Conservation (phyloP, 2,113 vertebrate species). For the Hippoglossus stenolepis region DNA sequence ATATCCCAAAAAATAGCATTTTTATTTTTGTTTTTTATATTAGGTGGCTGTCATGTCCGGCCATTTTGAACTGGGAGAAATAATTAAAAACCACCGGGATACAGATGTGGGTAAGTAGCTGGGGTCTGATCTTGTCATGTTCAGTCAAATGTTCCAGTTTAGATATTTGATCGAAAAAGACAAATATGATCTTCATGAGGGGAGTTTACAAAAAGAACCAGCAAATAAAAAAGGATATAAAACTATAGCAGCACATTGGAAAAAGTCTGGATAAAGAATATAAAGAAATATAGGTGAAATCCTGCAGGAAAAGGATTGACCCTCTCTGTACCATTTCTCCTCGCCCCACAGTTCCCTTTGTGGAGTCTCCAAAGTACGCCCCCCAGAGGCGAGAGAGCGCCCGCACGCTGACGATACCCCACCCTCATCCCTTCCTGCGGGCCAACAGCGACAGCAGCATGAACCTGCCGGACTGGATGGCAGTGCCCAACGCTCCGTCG, state of each 20-base stretch:
- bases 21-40: constrained; percentile 13
- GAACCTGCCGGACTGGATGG: constrained; percentile 92
- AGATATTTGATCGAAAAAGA: not conserved
- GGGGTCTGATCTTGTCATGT: not conserved
- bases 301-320: too few species aligned
- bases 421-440: constrained; percentile 88
- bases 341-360: constrained; percentile 85
- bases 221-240: not conserved
- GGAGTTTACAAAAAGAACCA: not conserved
- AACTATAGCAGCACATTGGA: not conserved
- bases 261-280: not conserved
- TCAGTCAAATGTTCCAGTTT: not conserved
- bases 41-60: constrained; percentile 94
- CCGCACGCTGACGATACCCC: constrained; percentile 81
- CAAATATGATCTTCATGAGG: not conserved
- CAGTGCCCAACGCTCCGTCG: constrained; percentile 82
- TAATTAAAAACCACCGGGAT: constrained; percentile 92
- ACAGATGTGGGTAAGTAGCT: constrained; percentile 88
- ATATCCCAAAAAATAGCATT: not conserved
- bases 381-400: constrained; percentile 86
- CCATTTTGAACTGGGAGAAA: constrained; percentile 92
- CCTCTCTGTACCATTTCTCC: not conserved
- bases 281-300: not conserved
- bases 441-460: constrained; percentile 95
- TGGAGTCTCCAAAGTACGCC: constrained; percentile 92